Base-by-base conservation (phyloP, 2,797 vertebrate genomes). In the Gephyroberyx darwinii region DNA sequence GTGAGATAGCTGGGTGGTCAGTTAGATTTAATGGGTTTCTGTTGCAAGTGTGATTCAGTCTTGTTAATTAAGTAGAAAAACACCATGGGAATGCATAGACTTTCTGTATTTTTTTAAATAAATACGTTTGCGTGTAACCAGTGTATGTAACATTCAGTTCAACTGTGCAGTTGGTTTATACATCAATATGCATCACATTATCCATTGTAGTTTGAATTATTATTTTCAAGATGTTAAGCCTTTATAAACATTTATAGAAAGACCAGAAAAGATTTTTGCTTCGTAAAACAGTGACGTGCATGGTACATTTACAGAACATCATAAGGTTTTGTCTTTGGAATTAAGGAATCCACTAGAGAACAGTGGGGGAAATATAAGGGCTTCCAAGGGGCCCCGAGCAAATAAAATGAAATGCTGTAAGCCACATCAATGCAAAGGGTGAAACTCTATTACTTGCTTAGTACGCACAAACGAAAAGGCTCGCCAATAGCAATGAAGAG, bases 51-150 rank as follows among this genome's bases (percentile, higher is more conserved):
- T 83, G 76, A 85, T 82, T 66, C 69, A 67, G 74, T 68, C 75
- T 70, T 88, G 79, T 87, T 35, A 45, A 66, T 57, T 77, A 65
- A 43, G 48, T 74, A 80, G 62, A 76, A 78, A 81, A 50, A 65
- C 54, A 71, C 74, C 86, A 92, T 91, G 92, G 92, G 92, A 95
- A 95, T 94, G 92, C 92, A 94, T 91, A 94, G 89, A 93, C 72
- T 86, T 92, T 88, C 88, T 93, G 90, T 91, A 86, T 95, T 91
- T 94, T 94, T 95, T 96, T 96, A 94, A 96, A 96, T 98, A 98
- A 97, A 97, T 96, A 94, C 93, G 93, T 96, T 95, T 95, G 74
- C 89, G 75, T 89, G 82, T 71, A 89, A 75, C 71, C 59, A 66
- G 35, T 55, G 56, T 53, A 58, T 74, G 59, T 57, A 58, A 80